phyloP scores from a whole-genome alignment of 2,113 vertebrate genomes.

The Nerophis ophidion region DNA sequence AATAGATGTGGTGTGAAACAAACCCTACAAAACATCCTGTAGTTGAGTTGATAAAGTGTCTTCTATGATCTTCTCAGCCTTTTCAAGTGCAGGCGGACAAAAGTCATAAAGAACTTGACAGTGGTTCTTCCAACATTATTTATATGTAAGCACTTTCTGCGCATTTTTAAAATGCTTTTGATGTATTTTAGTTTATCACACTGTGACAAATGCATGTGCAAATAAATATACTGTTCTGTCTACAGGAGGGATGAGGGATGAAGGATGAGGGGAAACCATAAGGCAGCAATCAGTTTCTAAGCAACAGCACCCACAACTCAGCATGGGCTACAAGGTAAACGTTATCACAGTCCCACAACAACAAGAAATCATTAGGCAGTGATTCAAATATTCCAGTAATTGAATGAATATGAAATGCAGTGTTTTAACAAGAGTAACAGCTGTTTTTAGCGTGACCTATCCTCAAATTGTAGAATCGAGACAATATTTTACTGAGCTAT shows the following conservation, averaged over 20 bases:
- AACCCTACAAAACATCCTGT: too few relatives aligned
- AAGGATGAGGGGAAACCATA: slow-evolving; percentile 31
- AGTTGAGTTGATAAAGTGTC: too few relatives aligned
- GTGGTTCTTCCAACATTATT: too few relatives aligned
- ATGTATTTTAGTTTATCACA: neutral
- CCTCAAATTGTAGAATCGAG: neutral
- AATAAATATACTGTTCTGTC: neutral
- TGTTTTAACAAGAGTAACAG: slow-evolving; percentile 12
- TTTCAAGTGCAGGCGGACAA: too few relatives aligned
- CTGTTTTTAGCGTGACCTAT: neutral
- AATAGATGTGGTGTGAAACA: too few relatives aligned
- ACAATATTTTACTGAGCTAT: neutral
- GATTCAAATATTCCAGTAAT: neutral
- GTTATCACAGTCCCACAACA: neutral
- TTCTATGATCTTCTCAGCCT: too few relatives aligned
- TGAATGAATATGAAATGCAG: slow-evolving; percentile 10
- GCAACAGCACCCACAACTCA: slow-evolving; percentile 28
- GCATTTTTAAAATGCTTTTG: neutral
- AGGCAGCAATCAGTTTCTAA: slow-evolving; percentile 29
- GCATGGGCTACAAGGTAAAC: slow-evolving; percentile 63
- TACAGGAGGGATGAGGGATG: slow-evolving; percentile 38
- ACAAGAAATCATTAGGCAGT: neutral
- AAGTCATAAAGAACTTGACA: too few relatives aligned
- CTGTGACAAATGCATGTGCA: neutral
- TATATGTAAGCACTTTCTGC: neutral